phyloP scores from a whole-genome alignment of 2,888 invertebrate genomes.

The Cheilosia vulpina region DNA sequence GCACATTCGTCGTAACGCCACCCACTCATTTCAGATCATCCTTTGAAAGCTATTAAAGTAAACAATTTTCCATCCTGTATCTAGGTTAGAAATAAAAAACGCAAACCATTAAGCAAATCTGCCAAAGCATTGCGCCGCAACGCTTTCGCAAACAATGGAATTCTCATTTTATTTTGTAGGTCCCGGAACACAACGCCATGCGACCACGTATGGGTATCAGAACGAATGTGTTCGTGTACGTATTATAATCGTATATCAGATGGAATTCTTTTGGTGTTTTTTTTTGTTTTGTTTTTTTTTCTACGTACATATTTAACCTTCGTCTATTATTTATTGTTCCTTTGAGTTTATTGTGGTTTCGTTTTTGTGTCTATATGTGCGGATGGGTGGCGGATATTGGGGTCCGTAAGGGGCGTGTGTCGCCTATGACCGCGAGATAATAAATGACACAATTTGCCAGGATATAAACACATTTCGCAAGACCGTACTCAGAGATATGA shows the following conservation, averaged over 20 bases:
- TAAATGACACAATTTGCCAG: conserved; percentile 69
- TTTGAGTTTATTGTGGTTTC: conserved; percentile 65
- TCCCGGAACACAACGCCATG: conserved; percentile 17
- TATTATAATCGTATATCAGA: conserved; percentile 67
- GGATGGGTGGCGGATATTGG: conserved; percentile 12
- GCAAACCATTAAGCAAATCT: conserved; percentile 73
- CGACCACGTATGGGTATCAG: not conserved
- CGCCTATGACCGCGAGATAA: conserved; percentile 71
- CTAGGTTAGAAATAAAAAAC: conserved; percentile 59
- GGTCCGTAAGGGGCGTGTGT: conserved; percentile 37
- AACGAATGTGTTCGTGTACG: conserved; percentile 13
- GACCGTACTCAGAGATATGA: conserved; percentile 68
- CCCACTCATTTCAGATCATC: conserved; percentile 55
- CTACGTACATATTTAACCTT: conserved; percentile 49
- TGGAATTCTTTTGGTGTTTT: conserved; percentile 21
- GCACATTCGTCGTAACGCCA: not conserved
- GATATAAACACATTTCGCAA: conserved; percentile 61
- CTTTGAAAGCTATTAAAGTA: conserved; percentile 71
- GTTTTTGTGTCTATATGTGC: conserved; percentile 12
- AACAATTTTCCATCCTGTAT: conserved; percentile 72
- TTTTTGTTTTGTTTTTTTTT: not conserved
- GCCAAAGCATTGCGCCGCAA: conserved; percentile 74
- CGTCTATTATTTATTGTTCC: conserved; percentile 66
- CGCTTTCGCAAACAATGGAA: conserved; percentile 71
- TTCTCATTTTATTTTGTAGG: conserved; percentile 62